Percentiles rank a stretch among this genome's conserved stretches.
Evolutionary conservation across 1,140 invertebrate species (phyloP).

Genomic region (Drosophila murphyi): DNA sequence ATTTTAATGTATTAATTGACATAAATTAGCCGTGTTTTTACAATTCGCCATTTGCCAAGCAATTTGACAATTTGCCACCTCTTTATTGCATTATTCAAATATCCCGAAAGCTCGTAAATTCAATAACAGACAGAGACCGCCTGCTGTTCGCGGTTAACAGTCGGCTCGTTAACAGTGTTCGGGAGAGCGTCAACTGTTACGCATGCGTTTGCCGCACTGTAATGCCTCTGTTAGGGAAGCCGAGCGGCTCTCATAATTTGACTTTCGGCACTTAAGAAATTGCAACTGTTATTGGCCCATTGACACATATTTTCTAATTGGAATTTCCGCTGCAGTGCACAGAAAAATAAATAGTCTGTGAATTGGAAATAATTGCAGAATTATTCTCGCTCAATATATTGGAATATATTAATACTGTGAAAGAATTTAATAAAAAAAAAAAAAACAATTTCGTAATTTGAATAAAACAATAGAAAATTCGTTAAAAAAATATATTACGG

Average conservation of each 20-base stretch:
- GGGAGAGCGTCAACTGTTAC: slow-evolving; percentile 22
- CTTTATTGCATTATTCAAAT: slow-evolving; percentile 58
- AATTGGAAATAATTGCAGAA: neutral
- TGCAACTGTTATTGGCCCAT: slow-evolving; percentile 63
- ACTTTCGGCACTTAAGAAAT: slow-evolving; percentile 18
- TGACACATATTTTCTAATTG: slow-evolving; percentile 80
- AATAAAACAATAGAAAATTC: too few species aligned
- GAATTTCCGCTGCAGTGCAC: slow-evolving; percentile 60
- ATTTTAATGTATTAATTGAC: slow-evolving; percentile 77
- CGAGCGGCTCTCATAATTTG: slow-evolving; percentile 4
- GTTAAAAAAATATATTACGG: too few species aligned
- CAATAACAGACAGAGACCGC: neutral
- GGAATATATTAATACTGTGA: neutral
- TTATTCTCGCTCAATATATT: neutral
- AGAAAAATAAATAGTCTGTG: neutral
- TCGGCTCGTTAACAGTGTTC: slow-evolving; percentile 14
- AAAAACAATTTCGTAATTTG: neutral
- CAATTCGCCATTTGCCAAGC: slow-evolving; percentile 42
- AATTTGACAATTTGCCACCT: slow-evolving; percentile 70
- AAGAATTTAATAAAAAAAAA: neutral
- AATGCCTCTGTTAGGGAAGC: slow-evolving; percentile 5
- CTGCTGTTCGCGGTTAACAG: slow-evolving; percentile 39
- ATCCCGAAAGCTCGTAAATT: slow-evolving; percentile 38
- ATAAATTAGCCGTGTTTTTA: slow-evolving; percentile 62
- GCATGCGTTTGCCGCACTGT: slow-evolving; percentile 35